Evolutionary conservation across 2,888 invertebrate species (phyloP), one percentile per base, ranked within the genome.

Genomic region (Palloptera scutellata): DNA sequence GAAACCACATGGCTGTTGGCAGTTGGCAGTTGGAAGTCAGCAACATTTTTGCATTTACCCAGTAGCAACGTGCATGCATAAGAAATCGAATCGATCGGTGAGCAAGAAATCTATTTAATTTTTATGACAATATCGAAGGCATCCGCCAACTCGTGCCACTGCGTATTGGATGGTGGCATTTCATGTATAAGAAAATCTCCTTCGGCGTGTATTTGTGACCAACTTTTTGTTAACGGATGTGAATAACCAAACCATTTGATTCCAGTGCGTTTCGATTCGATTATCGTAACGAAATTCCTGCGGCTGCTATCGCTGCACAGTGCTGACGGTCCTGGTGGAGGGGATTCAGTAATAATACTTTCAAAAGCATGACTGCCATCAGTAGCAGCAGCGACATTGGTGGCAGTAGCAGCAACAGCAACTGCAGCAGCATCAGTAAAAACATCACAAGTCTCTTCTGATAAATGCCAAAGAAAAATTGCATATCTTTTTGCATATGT

Each of bases 401-500:
- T 48, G 13, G 52, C 42, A 11, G 58, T 41, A 45, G 13, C 43
- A 42, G 41, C 4, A 10, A 15, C 13, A 13, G 54, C 52, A 59
- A 52, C 11, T 8, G 58, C 48, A 45, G 13, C 43, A 42, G 41
- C 4, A 10, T 15, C 13, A 13, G 54, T 45, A 59, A 52, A n/a
- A 30, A 42, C 53, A 12, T 17, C 58, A 57, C 42, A 51, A 30
- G 8, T 19, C 30, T 52, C 13, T 20, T 64, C 13, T 63, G 69
- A 68, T 48, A 78, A 76, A 71, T 84, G 80, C 82, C 83, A 82
- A 54, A 83, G 74, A 76, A 83, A 83, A 70, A 82, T 75, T 72
- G 79, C 79, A 75, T 76, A 75, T 73, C 75, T 76, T 53, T 51
- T 54, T 20, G 42, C 43, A 52, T 64, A 13, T 11, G 13, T 17